Evolutionary conservation across 2,113 vertebrate genomes (phyloP), one percentile per base, ranked within the genome.

Genomic region (Sander lucioperca): DNA sequence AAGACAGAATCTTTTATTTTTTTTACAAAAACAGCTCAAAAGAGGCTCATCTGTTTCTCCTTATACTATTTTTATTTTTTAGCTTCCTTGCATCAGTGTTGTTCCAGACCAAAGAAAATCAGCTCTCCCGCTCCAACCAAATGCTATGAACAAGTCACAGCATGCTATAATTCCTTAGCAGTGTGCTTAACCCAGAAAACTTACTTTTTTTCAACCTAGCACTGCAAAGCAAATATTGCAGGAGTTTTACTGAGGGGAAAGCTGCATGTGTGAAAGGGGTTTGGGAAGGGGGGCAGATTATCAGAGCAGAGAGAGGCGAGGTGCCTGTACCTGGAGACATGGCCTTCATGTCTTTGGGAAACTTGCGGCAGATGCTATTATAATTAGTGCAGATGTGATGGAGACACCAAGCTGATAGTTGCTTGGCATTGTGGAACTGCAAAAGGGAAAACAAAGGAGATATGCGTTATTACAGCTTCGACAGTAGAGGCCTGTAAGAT

Each of bases 311-410:
- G 72, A 77, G 16, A 51, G 69, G 25, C 6, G 10, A 54, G 15
- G 15, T 8, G 18, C 18, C 23, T 51, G 53, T 95, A 97, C 97
- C 97, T 95, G 96, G 86, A 54, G 94, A 95, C 96, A 97, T 97
- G 89, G 90, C 93, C 89, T 97, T 97, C 97, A 98, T 97, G 87
- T 97, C 96, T 63, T 97, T 96, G 69, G 97, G 97, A 85, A 96
- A 98, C 91, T 96, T 97, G 92, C 96, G 96, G 91, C 97, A 98
- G 78, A 98, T 96, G 63, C 95, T 95, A 79, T 98, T 97, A 92
- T 97, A 97, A 93, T 97, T 97, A 86, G 97, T 98, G 94, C 96
- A 97, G 95, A 97, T 96, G 93, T 97, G 96, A 86, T 98, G 97
- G 74, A 97, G 96, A 92, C 97, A 97, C 97, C 97, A 97, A 12